Percentiles rank a stretch among this genome's conserved stretches.
Evolutionary conservation across 1,140 invertebrate species (phyloP).

Genomic region (Drosophila elegans): DNA sequence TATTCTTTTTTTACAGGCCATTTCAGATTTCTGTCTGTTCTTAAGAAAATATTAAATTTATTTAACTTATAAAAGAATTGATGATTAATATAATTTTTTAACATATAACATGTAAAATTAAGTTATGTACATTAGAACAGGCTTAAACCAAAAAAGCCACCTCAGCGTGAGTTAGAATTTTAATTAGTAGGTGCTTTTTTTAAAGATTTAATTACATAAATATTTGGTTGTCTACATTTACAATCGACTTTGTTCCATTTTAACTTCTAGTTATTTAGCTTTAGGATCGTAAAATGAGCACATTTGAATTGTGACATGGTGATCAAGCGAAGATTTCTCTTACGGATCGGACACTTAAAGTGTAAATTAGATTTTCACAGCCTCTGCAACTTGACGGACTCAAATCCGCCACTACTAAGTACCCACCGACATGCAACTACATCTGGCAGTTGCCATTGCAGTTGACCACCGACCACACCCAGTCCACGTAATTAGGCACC

Average conservation of each 20-base stretch:
- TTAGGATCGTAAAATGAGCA: slow-evolving; percentile 39
- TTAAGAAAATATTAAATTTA: slow-evolving; percentile 1
- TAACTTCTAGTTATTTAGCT: slow-evolving; percentile 35
- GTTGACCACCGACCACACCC: slow-evolving; percentile 91
- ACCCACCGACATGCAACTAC: slow-evolving; percentile 52
- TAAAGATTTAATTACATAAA: slow-evolving; percentile 13
- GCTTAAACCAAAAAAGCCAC: neutral
- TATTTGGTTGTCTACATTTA: slow-evolving; percentile 27
- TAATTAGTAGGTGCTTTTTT: slow-evolving; percentile 7
- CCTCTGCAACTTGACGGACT: slow-evolving; percentile 70
- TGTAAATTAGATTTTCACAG: slow-evolving; percentile 70
- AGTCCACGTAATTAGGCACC: slow-evolving; percentile 93
- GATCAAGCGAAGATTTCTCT: slow-evolving; percentile 9
- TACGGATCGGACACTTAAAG: slow-evolving; percentile 50
- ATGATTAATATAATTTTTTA: neutral
- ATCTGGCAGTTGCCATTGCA: slow-evolving; percentile 84
- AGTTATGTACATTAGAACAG: slow-evolving; percentile 11
- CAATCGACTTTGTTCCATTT: slow-evolving; percentile 15
- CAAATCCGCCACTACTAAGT: slow-evolving; percentile 25
- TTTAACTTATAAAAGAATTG: slow-evolving; percentile 1
- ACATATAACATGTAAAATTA: slow-evolving; percentile 1
- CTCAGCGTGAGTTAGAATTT: neutral
- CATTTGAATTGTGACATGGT: slow-evolving; percentile 26
- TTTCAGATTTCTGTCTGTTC: slow-evolving; percentile 8
- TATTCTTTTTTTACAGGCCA: neutral